A percentile compares a stretch with the other conserved stretches of the same genome.
phyloP scores from a whole-genome alignment of 2,113 vertebrate genomes.

The Baryphthengus martii region DNA sequence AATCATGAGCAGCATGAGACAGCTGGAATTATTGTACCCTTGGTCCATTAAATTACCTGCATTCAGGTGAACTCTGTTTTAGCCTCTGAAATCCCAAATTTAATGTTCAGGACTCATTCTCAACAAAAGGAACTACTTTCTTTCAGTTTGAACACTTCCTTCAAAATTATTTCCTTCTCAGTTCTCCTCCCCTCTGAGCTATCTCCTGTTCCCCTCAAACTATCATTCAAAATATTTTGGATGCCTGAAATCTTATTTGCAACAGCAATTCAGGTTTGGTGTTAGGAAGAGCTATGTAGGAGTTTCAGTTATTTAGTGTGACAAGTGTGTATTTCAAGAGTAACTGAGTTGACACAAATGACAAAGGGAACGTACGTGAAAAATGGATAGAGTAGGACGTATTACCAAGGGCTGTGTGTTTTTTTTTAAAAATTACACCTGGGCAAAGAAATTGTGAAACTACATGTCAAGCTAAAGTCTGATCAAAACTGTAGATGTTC shows the following conservation, averaged over 20 bases:
- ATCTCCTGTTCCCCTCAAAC: background rate
- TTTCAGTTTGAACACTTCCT: background rate
- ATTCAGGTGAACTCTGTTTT: background rate
- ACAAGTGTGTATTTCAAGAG: background rate
- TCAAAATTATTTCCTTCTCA: background rate
- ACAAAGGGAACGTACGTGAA: background rate
- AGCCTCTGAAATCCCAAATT: background rate
- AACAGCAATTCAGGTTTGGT: background rate
- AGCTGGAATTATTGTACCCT: background rate
- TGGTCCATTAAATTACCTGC: background rate
- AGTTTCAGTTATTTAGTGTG: background rate
- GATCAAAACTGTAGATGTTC: background rate
- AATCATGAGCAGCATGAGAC: background rate
- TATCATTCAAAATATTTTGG: background rate
- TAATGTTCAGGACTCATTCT: background rate
- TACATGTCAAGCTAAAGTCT: background rate
- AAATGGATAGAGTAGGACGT: background rate
- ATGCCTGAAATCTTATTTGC: background rate
- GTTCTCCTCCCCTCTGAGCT: background rate
- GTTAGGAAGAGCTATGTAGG: background rate
- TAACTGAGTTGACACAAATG: background rate
- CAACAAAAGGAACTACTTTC: background rate
- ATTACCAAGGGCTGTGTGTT: background rate
- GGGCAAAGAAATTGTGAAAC: background rate
- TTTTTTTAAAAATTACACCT: background rate